Base-by-base conservation (phyloP, 2,113 vertebrate species). In the Megaceryle maxima region DNA sequence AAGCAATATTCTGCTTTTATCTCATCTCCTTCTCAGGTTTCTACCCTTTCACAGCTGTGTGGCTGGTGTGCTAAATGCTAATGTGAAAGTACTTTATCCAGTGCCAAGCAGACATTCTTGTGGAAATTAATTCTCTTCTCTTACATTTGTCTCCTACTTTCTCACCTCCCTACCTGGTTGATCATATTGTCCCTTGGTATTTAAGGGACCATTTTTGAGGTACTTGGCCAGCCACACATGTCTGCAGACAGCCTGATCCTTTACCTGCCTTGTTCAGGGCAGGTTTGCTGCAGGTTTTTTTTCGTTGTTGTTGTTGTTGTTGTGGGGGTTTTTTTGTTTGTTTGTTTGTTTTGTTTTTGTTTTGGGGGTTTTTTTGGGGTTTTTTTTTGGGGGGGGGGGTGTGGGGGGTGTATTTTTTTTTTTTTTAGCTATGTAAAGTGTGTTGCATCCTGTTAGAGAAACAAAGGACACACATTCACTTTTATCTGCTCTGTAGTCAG, bases 1-100 rank as follows among this genome's bases (percentile, higher is more conserved):
- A 93, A 96, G 95, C 89, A 96, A 96, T 96, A 96, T 95, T 96
- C 83, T 56, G 88, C 95, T 96, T 97, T 96, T 93, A 95, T 96
- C 94, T 96, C 85, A 73, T 94, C 85, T 90, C 76, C 94, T 83
- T 94, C 95, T 95, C 94, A 78, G 86, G 64, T 93, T 96, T 96
- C 94, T 95, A 73, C 70, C 53, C 83, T 94, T 94, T 94, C 84
- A 89, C 89, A 94, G 91, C 75, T 89, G 94, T 80, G 79, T 75
- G 91, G 72, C 88, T 97, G 95, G 70, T 88, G 91, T 81, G 92
- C 85, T 94, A 97, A 97, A 95, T 91, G 94, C 87, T 96, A 97
- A 96, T 90, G 92, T 66, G 60, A 87, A 94, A 93, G 83, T 94
- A 86, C 82, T 95, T 96, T 92, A 89, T 86, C 89, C 82, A 75